These are phyloP conservation scores for Byasa hedistus DNA, from an alignment of 2,888 invertebrate genomes.

Conservation along the genomic window DNA sequence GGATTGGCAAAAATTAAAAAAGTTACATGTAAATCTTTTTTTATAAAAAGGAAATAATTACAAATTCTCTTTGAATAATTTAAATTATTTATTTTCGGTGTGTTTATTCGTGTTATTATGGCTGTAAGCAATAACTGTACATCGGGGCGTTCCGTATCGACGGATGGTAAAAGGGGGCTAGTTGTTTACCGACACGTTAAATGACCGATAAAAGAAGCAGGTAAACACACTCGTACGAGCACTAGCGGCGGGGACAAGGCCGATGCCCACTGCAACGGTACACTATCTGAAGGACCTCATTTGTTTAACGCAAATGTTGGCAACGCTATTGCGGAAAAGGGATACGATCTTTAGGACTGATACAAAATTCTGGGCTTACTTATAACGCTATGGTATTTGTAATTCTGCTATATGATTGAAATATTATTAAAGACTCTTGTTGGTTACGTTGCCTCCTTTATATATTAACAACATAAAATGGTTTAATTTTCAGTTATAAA, in stretches of 20 bases:
- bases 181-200: constrained; percentile 24
- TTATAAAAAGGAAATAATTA: too few species aligned
- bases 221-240: constrained; percentile 15
- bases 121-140: constrained; percentile 9
- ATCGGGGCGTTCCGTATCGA: constrained; percentile 19
- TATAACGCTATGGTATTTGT: not conserved
- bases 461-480: not conserved
- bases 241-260: constrained; percentile 10
- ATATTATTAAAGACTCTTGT: not conserved
- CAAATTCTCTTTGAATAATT: too few species aligned
- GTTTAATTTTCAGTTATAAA: too few species aligned
- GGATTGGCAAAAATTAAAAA: too few species aligned
- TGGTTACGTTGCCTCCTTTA: not conserved
- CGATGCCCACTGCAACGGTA: constrained; percentile 20
- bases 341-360: constrained; percentile 1
- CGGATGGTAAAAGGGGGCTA: constrained; percentile 3
- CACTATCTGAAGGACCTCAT: constrained; percentile 9
- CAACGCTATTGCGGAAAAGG: not conserved
- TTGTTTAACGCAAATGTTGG: constrained; percentile 7
- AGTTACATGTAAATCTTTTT: too few species aligned
- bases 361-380: not conserved
- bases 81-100: not conserved
- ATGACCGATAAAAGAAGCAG: constrained; percentile 26
- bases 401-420: not conserved
- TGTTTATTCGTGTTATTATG: constrained; percentile 6